These are phyloP conservation scores for Octopus sinensis DNA, from an alignment of 1,140 invertebrate species.

Conservation along the genomic window DNA sequence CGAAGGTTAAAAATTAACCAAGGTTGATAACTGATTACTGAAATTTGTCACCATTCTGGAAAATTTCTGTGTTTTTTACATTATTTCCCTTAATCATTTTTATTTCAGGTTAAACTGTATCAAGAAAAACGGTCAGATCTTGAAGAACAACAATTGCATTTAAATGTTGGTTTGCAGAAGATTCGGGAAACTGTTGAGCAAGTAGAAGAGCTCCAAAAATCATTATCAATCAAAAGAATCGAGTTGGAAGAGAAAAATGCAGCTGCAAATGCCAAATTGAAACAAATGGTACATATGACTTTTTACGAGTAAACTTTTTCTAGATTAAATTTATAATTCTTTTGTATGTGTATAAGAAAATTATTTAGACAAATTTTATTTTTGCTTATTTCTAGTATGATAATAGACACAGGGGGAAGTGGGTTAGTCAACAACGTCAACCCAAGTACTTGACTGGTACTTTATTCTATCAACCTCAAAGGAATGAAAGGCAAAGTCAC, in stretches of 20 bases:
- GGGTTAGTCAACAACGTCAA: too few relatives aligned
- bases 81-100: not conserved
- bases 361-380: not conserved
- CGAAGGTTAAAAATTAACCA: too few relatives aligned
- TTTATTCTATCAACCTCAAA: too few relatives aligned
- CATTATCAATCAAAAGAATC: conserved; percentile 86
- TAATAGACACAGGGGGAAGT: too few relatives aligned
- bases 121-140: conserved; percentile 96
- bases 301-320: not conserved
- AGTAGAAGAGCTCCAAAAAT: conserved; percentile 99
- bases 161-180: conserved; percentile 97
- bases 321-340: not conserved
- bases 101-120: conserved; percentile 76
- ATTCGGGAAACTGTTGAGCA: conserved; percentile 99
- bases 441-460: too few relatives aligned
- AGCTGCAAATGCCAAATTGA: conserved; percentile 95
- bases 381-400: too few relatives aligned
- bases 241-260: conserved; percentile 98
- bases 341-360: not conserved
- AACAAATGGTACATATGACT: conserved; percentile 77
- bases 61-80: not conserved
- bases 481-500: too few relatives aligned
- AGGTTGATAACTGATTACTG: too few relatives aligned
- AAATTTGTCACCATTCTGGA: too few relatives aligned
- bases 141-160: conserved; percentile 97